Evolutionary conservation across 2,113 vertebrate species (phyloP).

Genomic region (Podarcis raffonei): DNA sequence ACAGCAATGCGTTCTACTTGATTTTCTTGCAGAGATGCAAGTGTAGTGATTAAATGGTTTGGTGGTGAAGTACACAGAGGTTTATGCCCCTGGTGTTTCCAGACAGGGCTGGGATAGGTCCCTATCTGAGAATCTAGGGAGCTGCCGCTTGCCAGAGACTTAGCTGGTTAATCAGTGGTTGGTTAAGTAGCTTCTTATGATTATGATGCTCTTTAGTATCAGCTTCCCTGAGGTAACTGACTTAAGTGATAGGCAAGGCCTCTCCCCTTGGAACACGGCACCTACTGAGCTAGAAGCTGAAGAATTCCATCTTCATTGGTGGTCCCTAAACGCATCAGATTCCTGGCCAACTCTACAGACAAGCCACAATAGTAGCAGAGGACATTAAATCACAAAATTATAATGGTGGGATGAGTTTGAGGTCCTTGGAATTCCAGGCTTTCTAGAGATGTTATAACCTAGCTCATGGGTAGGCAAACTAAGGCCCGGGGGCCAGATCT

Average conservation of each 20-base stretch:
- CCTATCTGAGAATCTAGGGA: no score
- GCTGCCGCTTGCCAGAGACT: no score
- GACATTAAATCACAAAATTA: background rate
- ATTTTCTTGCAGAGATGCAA: background rate
- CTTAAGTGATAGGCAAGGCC: background rate
- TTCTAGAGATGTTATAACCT: background rate
- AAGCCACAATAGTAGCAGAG: background rate
- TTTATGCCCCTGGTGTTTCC: no score
- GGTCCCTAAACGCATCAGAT: background rate
- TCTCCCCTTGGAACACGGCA: background rate
- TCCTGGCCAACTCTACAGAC: no score
- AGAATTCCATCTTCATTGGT: background rate
- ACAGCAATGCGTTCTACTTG: background rate
- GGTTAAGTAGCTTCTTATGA: no score
- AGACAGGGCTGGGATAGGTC: no score
- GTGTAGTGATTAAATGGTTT: background rate
- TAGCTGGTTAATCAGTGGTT: no score
- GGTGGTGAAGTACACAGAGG: no score
- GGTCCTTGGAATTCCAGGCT: background rate
- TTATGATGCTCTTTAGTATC: no score
- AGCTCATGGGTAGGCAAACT: no score
- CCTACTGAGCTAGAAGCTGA: background rate
- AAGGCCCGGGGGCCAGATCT: no score
- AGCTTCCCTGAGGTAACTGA: background rate
- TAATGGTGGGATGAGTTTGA: background rate